A percentile compares a stretch with the other conserved stretches of the same genome.
Conservation (phyloP, 2,888 invertebrate species). For the Tenthredo scrophulariae region DNA sequence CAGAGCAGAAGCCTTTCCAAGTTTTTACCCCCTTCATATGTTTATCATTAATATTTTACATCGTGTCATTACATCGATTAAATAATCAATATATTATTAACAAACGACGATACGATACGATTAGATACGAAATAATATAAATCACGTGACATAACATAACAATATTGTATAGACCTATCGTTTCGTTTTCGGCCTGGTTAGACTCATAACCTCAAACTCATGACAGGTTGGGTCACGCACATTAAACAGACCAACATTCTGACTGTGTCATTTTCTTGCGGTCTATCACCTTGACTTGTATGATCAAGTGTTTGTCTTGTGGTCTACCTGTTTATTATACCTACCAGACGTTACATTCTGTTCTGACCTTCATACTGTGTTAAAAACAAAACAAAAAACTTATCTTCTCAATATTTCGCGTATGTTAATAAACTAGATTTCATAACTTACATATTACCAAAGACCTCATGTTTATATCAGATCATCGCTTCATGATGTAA, state of each 20-base stretch:
- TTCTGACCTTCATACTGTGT: neutral
- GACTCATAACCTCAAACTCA: conserved; percentile 49
- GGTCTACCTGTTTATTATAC: conserved; percentile 20
- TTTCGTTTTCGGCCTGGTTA: neutral
- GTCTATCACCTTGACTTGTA: conserved; percentile 35
- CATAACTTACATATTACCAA: neutral
- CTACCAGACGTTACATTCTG: neutral
- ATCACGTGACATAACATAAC: neutral
- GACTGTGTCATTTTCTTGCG: conserved; percentile 43
- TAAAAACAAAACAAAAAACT: neutral
- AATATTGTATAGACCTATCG: too few relatives aligned
- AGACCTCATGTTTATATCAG: neutral
- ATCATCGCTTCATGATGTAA: neutral
- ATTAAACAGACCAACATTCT: neutral
- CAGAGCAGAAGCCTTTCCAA: neutral
- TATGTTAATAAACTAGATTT: neutral
- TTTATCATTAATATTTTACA: neutral
- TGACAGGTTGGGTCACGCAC: conserved; percentile 13
- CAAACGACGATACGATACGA: neutral
- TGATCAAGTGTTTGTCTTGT: conserved; percentile 37
- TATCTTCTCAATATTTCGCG: neutral
- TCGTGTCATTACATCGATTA: neutral
- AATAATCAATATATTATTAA: neutral
- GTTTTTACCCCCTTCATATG: neutral
- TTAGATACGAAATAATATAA: neutral